Evolutionary conservation across 2,797 vertebrate genomes (phyloP), one percentile per base, ranked within the genome.

Genomic region (Sternarchorhynchus goeldii): DNA sequence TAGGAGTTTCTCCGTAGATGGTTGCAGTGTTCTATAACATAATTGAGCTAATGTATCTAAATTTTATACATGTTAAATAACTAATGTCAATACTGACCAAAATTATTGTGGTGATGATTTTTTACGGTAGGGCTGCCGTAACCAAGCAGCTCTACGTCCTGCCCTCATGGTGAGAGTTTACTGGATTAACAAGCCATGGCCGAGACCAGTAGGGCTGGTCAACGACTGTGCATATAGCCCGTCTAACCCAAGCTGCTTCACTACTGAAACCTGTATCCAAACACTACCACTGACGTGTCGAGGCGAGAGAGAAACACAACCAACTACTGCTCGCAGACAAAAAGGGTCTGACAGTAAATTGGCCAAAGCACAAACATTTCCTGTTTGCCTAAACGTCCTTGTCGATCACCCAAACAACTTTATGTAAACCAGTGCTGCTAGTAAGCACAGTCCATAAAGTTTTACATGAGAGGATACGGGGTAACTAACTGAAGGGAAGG

Each of bases 301-400:
- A 39, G 71, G 55, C 62, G 12, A 1, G 50, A 65, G 25, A 6
- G 69, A 72, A 73, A 81, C 78, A 81, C 34, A 32, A 83, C 63
- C 63, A 18, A 66, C 60, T 10, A 14, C 45, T 78, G 64, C 65
- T 8, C 66, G 63, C 63, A 57, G 39, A 66, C 59, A 67, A 20
- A 60, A 25, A 58, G 39, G 53, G 34, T 18, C 25, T 45, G 34
- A 39, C n/a, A 14, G 10, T 8, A 20, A 65, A 20, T 12, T 41
- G 25, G 14, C 16, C 20, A 41, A 67, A 68, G 39, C 32, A 59
- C 32, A 58, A 66, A 50, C 70, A 67, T 59, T 36, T 58, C 59
- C 60, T 56, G 36, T 68, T 41, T 39, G 69, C 20, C 67, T 56
- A 58, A 71, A 71, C 18, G 68, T 77, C 58, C 31, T 17, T 36